Conservation (phyloP, 92 coral and sea anemone species). For the Palythoa heliodiscus region DNA sequence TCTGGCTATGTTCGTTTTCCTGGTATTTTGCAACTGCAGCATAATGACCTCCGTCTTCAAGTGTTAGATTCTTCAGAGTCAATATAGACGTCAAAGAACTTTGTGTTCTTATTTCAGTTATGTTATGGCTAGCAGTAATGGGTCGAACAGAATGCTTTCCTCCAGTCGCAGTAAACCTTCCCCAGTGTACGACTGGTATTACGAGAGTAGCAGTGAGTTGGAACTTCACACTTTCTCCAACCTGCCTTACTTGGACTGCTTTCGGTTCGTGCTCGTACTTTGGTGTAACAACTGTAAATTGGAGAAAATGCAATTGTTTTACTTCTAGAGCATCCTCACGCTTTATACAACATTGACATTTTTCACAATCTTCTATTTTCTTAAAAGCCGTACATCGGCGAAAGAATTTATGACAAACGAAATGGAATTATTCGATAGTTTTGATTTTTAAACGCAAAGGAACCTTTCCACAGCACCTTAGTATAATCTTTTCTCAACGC, state of each 20-base stretch:
- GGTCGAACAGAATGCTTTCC: conserved; percentile 5
- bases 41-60: conserved; percentile 12
- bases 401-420: no score
- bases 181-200: not conserved
- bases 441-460: no score
- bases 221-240: conserved; percentile 20
- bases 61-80: not conserved
- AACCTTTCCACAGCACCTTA: no score
- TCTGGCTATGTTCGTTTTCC: not conserved
- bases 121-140: not conserved
- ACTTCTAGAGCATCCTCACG: not conserved
- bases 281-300: not conserved
- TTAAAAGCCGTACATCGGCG: no score
- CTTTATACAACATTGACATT: not conserved
- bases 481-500: no score
- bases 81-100: conserved; percentile 1
- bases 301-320: not conserved
- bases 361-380: no score
- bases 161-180: not conserved
- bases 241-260: not conserved
- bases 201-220: not conserved
- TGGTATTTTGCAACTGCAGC: not conserved
- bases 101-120: not conserved
- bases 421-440: no score
- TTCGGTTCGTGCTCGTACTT: not conserved